Conservation (phyloP, 92 coral and sea anemone species). For the Porites lobata region DNA sequence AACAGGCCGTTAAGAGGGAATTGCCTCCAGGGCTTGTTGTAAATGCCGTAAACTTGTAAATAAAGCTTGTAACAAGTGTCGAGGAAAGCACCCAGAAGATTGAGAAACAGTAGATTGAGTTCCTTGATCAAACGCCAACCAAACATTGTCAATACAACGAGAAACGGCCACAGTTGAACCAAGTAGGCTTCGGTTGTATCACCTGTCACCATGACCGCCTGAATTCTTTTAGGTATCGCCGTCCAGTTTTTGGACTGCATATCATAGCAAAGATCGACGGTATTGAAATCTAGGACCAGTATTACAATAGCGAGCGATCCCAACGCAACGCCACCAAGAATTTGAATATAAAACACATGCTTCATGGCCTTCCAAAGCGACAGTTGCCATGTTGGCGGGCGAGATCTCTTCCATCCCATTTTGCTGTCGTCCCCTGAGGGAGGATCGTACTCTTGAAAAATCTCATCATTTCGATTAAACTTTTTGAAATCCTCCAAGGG, state of each 20-base stretch:
- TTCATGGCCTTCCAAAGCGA: constrained; percentile 38
- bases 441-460: constrained; percentile 73
- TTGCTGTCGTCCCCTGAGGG: constrained; percentile 43
- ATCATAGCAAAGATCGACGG: constrained; percentile 68
- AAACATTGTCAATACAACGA: constrained; percentile 36
- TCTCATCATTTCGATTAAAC: constrained; percentile 46
- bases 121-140: constrained; percentile 62
- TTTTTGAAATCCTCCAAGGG: constrained; percentile 35
- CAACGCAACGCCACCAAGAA: constrained; percentile 59
- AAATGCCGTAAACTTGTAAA: constrained; percentile 60
- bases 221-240: constrained; percentile 38
- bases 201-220: constrained; percentile 55
- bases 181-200: constrained; percentile 56
- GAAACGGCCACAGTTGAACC: constrained; percentile 60
- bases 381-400: constrained; percentile 22
- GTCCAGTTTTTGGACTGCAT: constrained; percentile 17
- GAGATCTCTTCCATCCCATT: constrained; percentile 62
- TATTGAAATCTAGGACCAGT: constrained; percentile 70
- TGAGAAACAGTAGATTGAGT: constrained; percentile 56
- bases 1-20: constrained; percentile 64
- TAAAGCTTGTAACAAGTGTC: constrained; percentile 64
- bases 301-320: constrained; percentile 54
- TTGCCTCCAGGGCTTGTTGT: constrained; percentile 57
- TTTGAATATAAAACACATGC: constrained; percentile 64
- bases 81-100: constrained; percentile 64